Evolutionary conservation across 2,797 vertebrate genomes (phyloP), one percentile per base, ranked within the genome.

Genomic region (Coranthus polyacanthus): DNA sequence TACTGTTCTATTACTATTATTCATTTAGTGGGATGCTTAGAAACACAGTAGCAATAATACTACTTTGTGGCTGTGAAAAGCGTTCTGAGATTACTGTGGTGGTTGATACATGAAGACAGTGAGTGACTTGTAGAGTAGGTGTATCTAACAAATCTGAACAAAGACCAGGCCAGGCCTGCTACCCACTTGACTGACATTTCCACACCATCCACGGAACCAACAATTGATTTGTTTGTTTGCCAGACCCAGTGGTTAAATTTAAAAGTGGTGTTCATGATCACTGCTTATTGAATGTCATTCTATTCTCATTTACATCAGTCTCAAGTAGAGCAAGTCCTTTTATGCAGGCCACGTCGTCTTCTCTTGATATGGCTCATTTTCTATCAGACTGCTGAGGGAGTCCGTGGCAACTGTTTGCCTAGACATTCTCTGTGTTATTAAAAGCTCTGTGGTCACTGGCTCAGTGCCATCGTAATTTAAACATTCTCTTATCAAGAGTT

Each of bases 371-470:
- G 64, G 49, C 60, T 80, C 52, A 43, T 63, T 46, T 70, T 67
- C 56, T 38, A 53, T 72, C 18, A 16, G 73, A 34, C 67, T 53
- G 72, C 68, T 72, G 20, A 18, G 75, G 64, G 77, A 87, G 81
- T 72, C 80, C 78, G 76, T 86, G 75, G 83, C 84, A 88, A 88
- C 86, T 86, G 72, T 88, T 86, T 85, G 78, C 73, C 72, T 73
- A 88, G 83, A 88, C 87, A 82, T 85, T 83, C 84, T 79, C 84
- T 26, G 50, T 74, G 60, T 88, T 89, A 89, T 88, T 90, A 90
- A 88, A 88, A 88, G 76, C 82, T 72, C 77, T 69, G 75, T 78
- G 74, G 72, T 76, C 61, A 78, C 76, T 88, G 88, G 82, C 87
- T 72, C 15, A 1, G 37, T 84, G 84, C 85, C 86, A 88, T 72